Conservation (phyloP, 2,888 invertebrate genomes). For the Artemia sp. region DNA sequence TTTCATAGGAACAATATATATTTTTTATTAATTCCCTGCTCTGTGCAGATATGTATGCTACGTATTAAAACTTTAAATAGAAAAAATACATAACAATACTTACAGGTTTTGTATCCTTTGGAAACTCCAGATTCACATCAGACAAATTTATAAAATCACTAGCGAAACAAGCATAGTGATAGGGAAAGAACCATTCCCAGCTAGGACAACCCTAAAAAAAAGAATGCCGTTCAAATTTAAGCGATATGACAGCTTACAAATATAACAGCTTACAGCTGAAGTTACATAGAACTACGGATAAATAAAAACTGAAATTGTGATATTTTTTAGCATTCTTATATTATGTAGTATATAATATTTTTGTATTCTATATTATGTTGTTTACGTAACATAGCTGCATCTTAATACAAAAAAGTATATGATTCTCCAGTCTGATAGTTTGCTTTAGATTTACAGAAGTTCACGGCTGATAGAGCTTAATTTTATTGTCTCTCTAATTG, state of each 20-base stretch:
- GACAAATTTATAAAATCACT: slow-evolving; percentile 89
- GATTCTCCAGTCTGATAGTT: no score
- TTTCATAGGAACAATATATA: no score
- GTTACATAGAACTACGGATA: no score
- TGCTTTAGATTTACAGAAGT: no score
- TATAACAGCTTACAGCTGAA: no score
- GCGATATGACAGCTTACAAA: no score
- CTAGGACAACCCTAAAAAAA: slow-evolving; percentile 65
- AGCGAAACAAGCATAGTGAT: slow-evolving; percentile 98
- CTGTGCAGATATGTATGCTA: no score
- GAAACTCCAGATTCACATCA: slow-evolving; percentile 69
- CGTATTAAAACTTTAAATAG: slow-evolving; percentile 48
- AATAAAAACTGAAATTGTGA: not conserved
- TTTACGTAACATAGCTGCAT: no score
- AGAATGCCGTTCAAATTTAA: not conserved
- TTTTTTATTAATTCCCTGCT: no score
- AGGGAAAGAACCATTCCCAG: slow-evolving; percentile 99
- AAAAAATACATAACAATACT: slow-evolving; percentile 30
- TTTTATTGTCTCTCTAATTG: no score
- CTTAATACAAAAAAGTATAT: no score
- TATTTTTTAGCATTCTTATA: not conserved
- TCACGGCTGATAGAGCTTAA: no score
- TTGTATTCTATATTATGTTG: not conserved
- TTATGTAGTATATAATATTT: not conserved
- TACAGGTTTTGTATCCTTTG: slow-evolving; percentile 70